Evolutionary conservation across 2,113 vertebrate genomes (phyloP).

Genomic region (Sebastes fasciatus): DNA sequence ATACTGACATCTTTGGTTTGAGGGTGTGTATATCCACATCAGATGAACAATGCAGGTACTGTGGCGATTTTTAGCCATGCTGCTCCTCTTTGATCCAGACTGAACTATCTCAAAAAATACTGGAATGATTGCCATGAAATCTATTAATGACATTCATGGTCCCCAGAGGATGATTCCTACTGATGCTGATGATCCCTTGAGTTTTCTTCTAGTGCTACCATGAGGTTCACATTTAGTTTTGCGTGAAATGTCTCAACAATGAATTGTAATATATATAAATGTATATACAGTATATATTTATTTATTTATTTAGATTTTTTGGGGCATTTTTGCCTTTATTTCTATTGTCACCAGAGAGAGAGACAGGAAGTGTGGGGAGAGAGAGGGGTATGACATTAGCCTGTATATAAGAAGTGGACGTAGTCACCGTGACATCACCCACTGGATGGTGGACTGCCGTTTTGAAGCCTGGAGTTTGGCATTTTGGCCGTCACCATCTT

Average conservation of each 20-base stretch:
- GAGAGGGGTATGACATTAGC: not conserved
- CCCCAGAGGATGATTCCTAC: not conserved
- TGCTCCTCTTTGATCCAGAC: not conserved
- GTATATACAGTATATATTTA: too few relatives aligned
- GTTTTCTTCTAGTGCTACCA: not conserved
- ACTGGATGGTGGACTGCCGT: too few relatives aligned
- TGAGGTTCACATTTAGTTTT: not conserved
- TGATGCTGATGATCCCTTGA: not conserved
- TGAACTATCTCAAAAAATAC: not conserved
- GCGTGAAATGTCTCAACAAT: not conserved
- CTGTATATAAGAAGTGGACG: too few relatives aligned
- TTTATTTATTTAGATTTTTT: not conserved
- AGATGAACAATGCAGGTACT: not conserved
- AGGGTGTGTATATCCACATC: not conserved
- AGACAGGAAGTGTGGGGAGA: too few relatives aligned
- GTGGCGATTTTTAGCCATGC: not conserved
- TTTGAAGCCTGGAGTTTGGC: too few relatives aligned
- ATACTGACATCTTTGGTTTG: not conserved
- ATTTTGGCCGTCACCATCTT: too few relatives aligned
- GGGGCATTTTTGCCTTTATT: not conserved
- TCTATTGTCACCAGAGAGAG: not conserved
- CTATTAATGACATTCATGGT: not conserved
- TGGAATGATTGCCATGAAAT: not conserved
- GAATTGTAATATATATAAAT: too few relatives aligned
- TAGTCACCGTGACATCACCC: too few relatives aligned